Percentiles rank a stretch among this genome's conserved stretches.
These are phyloP conservation scores for Oryctes rhinoceros DNA, from an alignment of 1,140 invertebrate genomes.

Conservation along the genomic window DNA sequence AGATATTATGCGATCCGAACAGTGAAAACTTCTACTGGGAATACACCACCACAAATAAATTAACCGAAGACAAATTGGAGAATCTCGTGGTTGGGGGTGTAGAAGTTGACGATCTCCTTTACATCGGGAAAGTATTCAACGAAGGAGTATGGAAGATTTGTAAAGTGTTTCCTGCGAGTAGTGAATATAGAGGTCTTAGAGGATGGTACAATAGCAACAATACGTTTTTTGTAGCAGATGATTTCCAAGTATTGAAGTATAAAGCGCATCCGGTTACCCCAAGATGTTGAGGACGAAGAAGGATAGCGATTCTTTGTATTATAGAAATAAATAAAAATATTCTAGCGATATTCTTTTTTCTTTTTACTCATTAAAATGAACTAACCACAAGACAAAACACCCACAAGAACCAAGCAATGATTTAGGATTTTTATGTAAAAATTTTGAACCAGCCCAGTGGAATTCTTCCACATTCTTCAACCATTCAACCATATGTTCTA, in stretches of 20 bases:
- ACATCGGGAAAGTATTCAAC: background rate
- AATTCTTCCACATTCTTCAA: too few relatives aligned
- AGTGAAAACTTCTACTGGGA: slow-evolving; percentile 8
- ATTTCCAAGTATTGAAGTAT: background rate
- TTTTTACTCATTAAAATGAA: too few relatives aligned
- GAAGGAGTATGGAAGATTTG: background rate
- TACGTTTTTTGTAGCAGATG: background rate
- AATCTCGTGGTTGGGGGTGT: background rate
- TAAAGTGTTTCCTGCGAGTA: background rate
- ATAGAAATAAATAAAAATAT: too few relatives aligned
- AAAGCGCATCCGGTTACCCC: background rate
- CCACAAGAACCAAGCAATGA: too few relatives aligned
- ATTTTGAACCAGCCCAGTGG: too few relatives aligned
- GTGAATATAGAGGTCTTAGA: background rate
- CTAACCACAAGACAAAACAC: too few relatives aligned
- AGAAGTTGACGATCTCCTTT: background rate
- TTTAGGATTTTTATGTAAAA: too few relatives aligned
- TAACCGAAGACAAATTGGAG: background rate
- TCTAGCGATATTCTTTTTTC: too few relatives aligned
- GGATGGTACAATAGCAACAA: background rate
- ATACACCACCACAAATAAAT: background rate
- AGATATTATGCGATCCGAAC: background rate
- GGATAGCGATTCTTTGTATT: too few relatives aligned
- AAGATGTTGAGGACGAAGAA: background rate
- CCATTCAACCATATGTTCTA: too few relatives aligned